Evolutionary conservation across 2,888 invertebrate genomes (phyloP).

Genomic region (Cryptocheilus praepositus): DNA sequence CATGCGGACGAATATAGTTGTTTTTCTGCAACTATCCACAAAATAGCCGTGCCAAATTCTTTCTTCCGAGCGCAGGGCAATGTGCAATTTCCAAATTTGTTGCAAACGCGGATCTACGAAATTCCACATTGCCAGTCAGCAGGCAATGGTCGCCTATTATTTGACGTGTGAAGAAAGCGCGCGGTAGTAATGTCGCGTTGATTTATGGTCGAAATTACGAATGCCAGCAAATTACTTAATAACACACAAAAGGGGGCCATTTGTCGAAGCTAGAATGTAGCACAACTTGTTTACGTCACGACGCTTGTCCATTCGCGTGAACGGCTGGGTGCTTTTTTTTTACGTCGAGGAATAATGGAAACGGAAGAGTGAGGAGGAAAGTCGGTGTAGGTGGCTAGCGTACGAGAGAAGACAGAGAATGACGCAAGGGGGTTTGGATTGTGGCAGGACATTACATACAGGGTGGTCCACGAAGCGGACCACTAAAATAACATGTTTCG

Average conservation of each 20-base stretch:
- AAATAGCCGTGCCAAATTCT: too few relatives aligned
- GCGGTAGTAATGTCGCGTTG: conserved; percentile 1
- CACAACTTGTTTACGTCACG: conserved; percentile 11
- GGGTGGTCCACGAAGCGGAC: too few relatives aligned
- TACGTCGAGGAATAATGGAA: conserved; percentile 11
- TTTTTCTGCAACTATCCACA: too few relatives aligned
- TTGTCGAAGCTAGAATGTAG: conserved; percentile 28
- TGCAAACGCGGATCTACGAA: too few relatives aligned
- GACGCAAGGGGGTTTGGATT: background rate
- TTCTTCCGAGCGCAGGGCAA: too few relatives aligned
- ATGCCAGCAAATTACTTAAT: background rate
- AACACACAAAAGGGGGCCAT: conserved; percentile 23
- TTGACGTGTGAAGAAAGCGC: background rate
- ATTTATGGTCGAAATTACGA: background rate
- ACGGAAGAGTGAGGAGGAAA: too few relatives aligned
- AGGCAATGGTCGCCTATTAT: too few relatives aligned
- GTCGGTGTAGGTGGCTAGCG: too few relatives aligned
- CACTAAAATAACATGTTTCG: too few relatives aligned
- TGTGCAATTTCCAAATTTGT: too few relatives aligned
- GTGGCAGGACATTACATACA: conserved; percentile 15
- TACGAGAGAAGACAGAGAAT: background rate
- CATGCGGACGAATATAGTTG: too few relatives aligned
- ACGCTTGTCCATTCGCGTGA: conserved; percentile 4
- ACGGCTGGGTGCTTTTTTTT: conserved; percentile 6
- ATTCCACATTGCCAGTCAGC: too few relatives aligned